Conservation (phyloP, 2,113 vertebrate species). For the Lynx canadensis region DNA sequence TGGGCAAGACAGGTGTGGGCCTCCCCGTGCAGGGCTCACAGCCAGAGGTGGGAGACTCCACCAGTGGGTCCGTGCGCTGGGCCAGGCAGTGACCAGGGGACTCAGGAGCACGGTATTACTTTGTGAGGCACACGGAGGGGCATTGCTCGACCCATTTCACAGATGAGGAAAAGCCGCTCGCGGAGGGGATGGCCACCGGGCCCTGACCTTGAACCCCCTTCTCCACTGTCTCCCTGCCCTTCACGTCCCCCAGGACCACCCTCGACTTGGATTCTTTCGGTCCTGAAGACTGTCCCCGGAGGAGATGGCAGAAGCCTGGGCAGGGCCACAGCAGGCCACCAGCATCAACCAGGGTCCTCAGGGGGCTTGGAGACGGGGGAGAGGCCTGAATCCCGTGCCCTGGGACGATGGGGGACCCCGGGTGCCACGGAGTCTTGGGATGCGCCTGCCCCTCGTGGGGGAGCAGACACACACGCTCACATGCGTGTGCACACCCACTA, state of each 20-base stretch:
- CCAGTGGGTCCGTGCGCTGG: rapidly evolving
- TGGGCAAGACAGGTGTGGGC: neutral
- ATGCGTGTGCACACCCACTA: rapidly evolving
- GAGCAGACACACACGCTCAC: rapidly evolving
- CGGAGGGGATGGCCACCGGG: neutral
- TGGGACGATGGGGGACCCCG: rapidly evolving
- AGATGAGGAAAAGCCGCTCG: too few species aligned
- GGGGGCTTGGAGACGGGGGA: neutral
- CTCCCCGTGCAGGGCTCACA: neutral
- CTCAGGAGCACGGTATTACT: neutral
- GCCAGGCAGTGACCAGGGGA: rapidly evolving
- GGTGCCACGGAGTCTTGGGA: neutral
- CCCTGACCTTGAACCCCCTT: neutral
- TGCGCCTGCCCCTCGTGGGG: rapidly evolving
- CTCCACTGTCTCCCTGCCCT: neutral
- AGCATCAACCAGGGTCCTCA: neutral
- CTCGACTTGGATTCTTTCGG: neutral
- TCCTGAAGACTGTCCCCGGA: neutral
- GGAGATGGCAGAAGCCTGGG: neutral
- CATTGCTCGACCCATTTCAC: rapidly evolving
- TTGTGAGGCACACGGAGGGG: rapidly evolving
- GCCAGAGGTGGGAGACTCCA: neutral
- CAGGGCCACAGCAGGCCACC: neutral
- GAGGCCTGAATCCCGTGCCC: neutral
- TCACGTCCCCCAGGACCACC: neutral